Conservation (phyloP, 2,113 vertebrate genomes). For the Lycaon pictus region DNA sequence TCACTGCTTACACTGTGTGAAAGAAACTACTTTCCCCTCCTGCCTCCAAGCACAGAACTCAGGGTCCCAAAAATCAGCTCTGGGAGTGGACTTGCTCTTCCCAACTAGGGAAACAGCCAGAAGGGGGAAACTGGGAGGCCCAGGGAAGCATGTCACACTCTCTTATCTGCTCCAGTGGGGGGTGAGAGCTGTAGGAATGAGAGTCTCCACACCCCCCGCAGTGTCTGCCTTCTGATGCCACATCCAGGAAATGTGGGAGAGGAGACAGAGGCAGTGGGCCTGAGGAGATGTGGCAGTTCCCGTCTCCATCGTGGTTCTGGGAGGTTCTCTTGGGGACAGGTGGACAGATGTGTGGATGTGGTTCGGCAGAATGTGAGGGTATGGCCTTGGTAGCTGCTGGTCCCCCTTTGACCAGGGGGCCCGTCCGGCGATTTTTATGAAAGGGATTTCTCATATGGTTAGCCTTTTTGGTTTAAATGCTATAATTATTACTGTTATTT, state of each 20-base stretch:
- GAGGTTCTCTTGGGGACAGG: neutral
- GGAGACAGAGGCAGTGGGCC: too few species aligned
- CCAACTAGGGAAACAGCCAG: neutral
- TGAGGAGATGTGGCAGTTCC: rapidly evolving
- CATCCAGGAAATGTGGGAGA: neutral
- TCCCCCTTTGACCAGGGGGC: neutral
- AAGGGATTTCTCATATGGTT: neutral
- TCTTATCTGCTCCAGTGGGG: neutral
- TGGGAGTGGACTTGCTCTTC: rapidly evolving
- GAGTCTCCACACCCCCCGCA: neutral
- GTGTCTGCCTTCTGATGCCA: rapidly evolving
- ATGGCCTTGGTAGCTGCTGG: neutral
- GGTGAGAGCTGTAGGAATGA: neutral
- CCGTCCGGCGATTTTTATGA: neutral
- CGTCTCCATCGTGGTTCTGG: neutral
- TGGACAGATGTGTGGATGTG: neutral
- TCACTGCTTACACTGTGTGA: neutral
- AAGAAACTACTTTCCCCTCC: neutral
- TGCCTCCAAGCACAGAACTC: neutral
- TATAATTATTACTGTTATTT: neutral
- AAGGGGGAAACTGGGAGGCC: neutral
- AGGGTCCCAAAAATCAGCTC: neutral
- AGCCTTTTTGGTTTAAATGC: neutral
- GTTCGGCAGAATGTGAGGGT: neutral
- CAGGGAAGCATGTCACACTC: neutral